Conservation (phyloP, 1,140 invertebrate genomes). For the Micrasema longulum region DNA sequence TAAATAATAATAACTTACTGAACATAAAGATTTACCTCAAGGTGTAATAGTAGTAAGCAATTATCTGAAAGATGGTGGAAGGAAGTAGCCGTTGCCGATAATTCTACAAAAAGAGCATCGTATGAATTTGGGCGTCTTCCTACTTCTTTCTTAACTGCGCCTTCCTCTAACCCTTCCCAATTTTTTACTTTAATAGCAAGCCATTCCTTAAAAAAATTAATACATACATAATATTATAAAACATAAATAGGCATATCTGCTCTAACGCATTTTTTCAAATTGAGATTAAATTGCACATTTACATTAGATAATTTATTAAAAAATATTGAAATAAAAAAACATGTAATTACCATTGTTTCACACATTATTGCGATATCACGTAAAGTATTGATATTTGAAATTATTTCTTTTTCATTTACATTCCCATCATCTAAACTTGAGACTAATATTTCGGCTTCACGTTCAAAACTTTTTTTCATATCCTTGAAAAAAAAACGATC, state of each 20-base stretch:
- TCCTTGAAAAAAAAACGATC: constrained; percentile 57
- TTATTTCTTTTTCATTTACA: constrained; percentile 86
- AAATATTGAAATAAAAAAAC: neutral
- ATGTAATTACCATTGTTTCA: constrained; percentile 84
- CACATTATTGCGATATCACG: constrained; percentile 88
- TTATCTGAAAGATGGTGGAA: constrained; percentile 92
- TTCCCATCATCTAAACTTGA: constrained; percentile 88
- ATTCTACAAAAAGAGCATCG: constrained; percentile 61
- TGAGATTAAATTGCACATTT: neutral
- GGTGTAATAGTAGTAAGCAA: constrained; percentile 89
- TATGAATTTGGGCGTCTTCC: constrained; percentile 26
- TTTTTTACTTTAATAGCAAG: constrained; percentile 43
- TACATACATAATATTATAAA: constrained; percentile 3
- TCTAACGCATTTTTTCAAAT: neutral
- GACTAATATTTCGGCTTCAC: constrained; percentile 93
- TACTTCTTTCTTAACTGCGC: constrained; percentile 19
- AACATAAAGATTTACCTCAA: constrained; percentile 80
- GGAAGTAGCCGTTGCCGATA: constrained; percentile 77
- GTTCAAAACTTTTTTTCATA: constrained; percentile 65
- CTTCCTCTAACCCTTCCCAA: constrained; percentile 42
- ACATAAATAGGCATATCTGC: neutral
- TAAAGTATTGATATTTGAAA: constrained; percentile 81
- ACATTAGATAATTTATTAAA: neutral
- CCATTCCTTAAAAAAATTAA: constrained; percentile 64
- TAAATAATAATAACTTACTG: too few species aligned